These are phyloP conservation scores for Hypomecis atomaria DNA, from an alignment of 2,888 invertebrate species.

Conservation along the genomic window DNA sequence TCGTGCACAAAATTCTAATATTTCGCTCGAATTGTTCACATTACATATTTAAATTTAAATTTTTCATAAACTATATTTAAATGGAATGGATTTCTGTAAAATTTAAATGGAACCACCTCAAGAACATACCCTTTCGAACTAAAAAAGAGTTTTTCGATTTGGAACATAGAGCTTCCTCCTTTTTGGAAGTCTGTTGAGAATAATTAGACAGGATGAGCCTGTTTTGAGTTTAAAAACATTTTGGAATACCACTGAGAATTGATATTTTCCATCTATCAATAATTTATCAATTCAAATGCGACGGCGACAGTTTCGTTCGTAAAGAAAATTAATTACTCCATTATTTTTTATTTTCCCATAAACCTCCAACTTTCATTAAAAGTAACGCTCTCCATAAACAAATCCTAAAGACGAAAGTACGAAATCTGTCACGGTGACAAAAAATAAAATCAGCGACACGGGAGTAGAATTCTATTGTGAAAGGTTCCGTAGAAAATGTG, in stretches of 20 bases:
- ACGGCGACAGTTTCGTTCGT: slow-evolving; percentile 19
- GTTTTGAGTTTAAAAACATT: too few relatives aligned
- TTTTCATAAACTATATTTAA: too few relatives aligned
- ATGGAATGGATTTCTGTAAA: too few relatives aligned
- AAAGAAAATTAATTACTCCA: slow-evolving; percentile 19
- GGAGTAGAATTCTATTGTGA: background rate
- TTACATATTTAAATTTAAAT: too few relatives aligned
- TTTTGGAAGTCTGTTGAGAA: too few relatives aligned
- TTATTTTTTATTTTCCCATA: slow-evolving; percentile 32
- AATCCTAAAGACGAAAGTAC: slow-evolving; percentile 16
- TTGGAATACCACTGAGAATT: background rate
- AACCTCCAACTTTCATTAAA: slow-evolving; percentile 26
- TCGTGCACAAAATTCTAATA: too few relatives aligned
- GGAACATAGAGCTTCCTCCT: too few relatives aligned
- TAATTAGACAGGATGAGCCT: too few relatives aligned
- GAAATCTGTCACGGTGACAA: slow-evolving; percentile 25
- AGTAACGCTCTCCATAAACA: slow-evolving; percentile 30
- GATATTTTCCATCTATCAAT: background rate
- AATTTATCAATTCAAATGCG: slow-evolving; percentile 6
- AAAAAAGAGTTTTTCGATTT: too few relatives aligned
- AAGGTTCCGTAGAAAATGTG: background rate
- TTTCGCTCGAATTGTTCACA: too few relatives aligned
- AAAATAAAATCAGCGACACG: slow-evolving; percentile 7
- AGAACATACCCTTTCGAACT: too few relatives aligned
- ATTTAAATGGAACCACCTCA: too few relatives aligned